Evolutionary conservation across 2,888 invertebrate genomes (phyloP).

Genomic region (Dioctria linearis): DNA sequence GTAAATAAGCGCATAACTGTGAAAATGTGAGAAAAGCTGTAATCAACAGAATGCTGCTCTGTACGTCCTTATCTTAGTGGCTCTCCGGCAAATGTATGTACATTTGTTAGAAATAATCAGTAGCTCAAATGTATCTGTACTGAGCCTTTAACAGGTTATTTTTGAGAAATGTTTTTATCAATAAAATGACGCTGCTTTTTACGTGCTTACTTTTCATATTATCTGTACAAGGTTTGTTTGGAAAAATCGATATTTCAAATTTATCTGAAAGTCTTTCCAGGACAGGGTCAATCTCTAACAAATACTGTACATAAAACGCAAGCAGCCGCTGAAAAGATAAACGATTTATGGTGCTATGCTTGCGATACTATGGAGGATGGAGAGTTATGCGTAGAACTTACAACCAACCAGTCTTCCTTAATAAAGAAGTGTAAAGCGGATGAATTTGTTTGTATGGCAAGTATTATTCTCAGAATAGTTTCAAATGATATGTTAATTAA

Average conservation of each 20-base stretch:
- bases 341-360: constrained; percentile 86
- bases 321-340: constrained; percentile 83
- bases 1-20: no score
- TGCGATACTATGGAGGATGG: constrained; percentile 85
- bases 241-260: constrained; percentile 45
- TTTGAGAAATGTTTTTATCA: background rate
- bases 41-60: no score
- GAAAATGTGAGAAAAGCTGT: no score
- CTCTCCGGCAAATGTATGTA: no score
- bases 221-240: constrained; percentile 70
- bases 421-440: constrained; percentile 84
- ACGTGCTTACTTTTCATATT: constrained; percentile 66
- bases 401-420: constrained; percentile 75
- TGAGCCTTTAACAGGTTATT: background rate
- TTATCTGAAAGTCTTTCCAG: constrained; percentile 54
- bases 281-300: constrained; percentile 70
- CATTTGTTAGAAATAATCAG: background rate
- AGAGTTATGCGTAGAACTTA: constrained; percentile 79
- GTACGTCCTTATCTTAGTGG: no score
- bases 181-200: constrained; percentile 30
- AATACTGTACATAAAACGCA: constrained; percentile 84
- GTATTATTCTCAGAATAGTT: background rate
- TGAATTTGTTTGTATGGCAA: constrained; percentile 83
- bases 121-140: constrained; percentile 2
- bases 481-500: background rate